Conservation (phyloP, 2,888 invertebrate genomes). For the Malthinus flaveolus region DNA sequence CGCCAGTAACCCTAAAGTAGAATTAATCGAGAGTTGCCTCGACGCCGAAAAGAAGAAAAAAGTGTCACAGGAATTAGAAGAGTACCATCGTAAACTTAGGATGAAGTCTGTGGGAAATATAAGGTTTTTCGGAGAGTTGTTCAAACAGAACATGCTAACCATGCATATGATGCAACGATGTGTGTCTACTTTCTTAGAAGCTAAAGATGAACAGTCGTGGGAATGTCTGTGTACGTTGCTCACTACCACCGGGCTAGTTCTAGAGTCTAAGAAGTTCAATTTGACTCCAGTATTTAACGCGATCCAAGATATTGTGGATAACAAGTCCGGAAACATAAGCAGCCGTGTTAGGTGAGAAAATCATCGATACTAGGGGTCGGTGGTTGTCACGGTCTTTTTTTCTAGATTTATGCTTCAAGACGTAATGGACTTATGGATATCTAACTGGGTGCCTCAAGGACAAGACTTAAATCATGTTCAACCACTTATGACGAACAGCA, state of each 20-base stretch:
- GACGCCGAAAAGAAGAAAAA: constrained; percentile 75
- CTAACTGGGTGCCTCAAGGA: constrained; percentile 87
- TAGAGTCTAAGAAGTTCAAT: constrained; percentile 64
- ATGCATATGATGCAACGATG: constrained; percentile 86
- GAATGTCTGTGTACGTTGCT: constrained; percentile 92
- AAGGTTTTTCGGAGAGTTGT: constrained; percentile 84
- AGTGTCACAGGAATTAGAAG: constrained; percentile 68
- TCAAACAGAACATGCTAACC: constrained; percentile 87
- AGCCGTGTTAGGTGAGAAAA: constrained; percentile 57
- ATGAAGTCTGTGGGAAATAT: constrained; percentile 89
- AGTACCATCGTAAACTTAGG: constrained; percentile 76
- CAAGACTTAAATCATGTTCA: too few species aligned
- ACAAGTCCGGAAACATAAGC: constrained; percentile 65
- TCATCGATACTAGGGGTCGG: too few species aligned
- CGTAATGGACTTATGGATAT: constrained; percentile 83
- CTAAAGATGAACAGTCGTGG: constrained; percentile 84
- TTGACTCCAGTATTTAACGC: constrained; percentile 64
- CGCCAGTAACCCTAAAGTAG: constrained; percentile 55
- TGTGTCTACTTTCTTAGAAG: constrained; percentile 74
- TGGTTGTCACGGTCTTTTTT: too few species aligned
- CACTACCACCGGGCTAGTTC: constrained; percentile 86
- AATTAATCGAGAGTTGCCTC: constrained; percentile 61
- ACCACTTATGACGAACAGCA: too few species aligned
- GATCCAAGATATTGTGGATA: constrained; percentile 73
- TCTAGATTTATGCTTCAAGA: constrained; percentile 61